phyloP scores from a whole-genome alignment of 2,888 invertebrate species.

The Dysmachus trigonus region DNA sequence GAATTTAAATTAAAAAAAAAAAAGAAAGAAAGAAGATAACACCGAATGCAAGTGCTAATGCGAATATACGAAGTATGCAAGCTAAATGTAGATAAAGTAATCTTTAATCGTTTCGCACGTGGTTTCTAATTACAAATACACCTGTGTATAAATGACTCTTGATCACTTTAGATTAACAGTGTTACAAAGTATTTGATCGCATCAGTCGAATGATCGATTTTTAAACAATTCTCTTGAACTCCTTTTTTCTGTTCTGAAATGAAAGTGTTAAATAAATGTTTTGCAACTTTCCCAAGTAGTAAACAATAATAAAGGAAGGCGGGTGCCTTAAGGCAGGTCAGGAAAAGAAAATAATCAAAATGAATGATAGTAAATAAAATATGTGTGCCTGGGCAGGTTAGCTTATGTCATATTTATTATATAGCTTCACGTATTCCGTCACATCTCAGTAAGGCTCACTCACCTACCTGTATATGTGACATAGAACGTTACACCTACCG shows the following conservation, averaged over 20 bases:
- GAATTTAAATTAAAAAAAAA: too few species aligned
- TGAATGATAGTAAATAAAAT: conserved; percentile 2
- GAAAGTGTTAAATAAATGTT: background rate
- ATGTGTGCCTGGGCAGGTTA: background rate
- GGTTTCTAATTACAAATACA: background rate
- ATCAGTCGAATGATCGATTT: background rate
- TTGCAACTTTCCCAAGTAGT: background rate
- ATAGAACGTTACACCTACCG: background rate
- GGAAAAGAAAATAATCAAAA: background rate
- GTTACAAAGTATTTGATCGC: background rate
- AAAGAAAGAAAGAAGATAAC: too few species aligned
- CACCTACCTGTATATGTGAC: conserved; percentile 15
- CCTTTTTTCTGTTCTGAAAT: background rate
- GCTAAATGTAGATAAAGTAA: background rate
- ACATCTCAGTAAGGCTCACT: conserved; percentile 6
- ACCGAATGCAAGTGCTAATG: background rate
- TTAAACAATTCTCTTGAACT: background rate
- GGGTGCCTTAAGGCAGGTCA: conserved; percentile 12
- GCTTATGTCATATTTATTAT: background rate
- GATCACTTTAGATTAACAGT: background rate
- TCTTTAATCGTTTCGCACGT: background rate
- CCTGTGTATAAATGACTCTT: background rate
- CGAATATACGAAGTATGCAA: background rate
- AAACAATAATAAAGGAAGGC: background rate
- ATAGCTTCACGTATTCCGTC: background rate